phyloP scores from a whole-genome alignment of 2,888 invertebrate genomes.

The Gisinianus flammeolus region DNA sequence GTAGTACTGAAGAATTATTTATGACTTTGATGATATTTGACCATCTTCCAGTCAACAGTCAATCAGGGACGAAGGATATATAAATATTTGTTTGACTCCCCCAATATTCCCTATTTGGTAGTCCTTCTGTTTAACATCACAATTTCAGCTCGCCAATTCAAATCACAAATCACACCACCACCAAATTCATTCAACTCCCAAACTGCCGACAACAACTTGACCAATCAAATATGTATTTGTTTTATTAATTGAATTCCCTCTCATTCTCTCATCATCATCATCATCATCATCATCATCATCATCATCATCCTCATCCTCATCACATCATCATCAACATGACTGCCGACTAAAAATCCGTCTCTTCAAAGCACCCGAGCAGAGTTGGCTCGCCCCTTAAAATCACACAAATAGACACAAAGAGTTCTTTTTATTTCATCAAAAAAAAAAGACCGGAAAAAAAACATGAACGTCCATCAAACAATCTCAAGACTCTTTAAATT shows the following conservation, averaged over 20 bases:
- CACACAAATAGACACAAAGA: constrained; percentile 16
- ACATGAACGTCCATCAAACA: not conserved
- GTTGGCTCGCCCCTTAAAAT: constrained; percentile 59
- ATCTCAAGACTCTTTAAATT: not conserved
- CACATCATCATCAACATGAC: constrained; percentile 38
- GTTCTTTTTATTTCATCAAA: constrained; percentile 2
- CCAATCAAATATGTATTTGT: too few relatives aligned
- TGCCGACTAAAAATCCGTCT: constrained; percentile 59
- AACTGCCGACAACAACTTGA: too few relatives aligned
- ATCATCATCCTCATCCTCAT: constrained; percentile 25
- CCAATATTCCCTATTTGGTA: too few relatives aligned
- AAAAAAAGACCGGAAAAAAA: too few relatives aligned
- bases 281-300: constrained; percentile 13
- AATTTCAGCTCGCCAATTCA: too few relatives aligned
- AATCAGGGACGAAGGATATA: too few relatives aligned
- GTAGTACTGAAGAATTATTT: too few relatives aligned
- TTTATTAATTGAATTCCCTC: constrained; percentile 37
- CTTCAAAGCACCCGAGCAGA: constrained; percentile 60
- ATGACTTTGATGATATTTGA: too few relatives aligned
- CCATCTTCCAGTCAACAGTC: too few relatives aligned
- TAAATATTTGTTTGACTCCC: too few relatives aligned
- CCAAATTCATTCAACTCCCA: constrained; percentile 22
- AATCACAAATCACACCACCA: constrained; percentile 18
- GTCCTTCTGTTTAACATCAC: too few relatives aligned
- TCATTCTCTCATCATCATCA: constrained; percentile 20